These are phyloP conservation scores for Athalia circularis DNA, from an alignment of 2,888 invertebrate species.

Conservation along the genomic window DNA sequence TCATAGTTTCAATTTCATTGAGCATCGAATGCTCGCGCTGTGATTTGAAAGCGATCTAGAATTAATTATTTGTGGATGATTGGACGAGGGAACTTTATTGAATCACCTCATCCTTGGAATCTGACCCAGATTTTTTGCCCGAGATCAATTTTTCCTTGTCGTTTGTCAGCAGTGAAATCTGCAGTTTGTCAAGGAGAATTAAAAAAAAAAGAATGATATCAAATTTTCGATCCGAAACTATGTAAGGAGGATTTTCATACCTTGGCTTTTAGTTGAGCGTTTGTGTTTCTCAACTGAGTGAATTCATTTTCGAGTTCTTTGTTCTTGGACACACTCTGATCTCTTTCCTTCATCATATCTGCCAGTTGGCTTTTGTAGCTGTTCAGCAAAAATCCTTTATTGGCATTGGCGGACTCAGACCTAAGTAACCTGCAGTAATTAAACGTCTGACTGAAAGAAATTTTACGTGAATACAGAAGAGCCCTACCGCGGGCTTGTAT, in stretches of 20 bases:
- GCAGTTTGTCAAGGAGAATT: not conserved
- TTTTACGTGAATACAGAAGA: too few relatives aligned
- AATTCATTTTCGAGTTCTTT: slow-evolving; percentile 56
- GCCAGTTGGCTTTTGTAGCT: slow-evolving; percentile 59
- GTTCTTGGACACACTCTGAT: slow-evolving; percentile 49
- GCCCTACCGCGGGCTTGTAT: too few relatives aligned
- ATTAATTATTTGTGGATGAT: not conserved
- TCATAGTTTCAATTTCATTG: slow-evolving; percentile 48
- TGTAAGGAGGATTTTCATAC: slow-evolving; percentile 44
- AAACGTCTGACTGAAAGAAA: not conserved
- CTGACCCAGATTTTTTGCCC: slow-evolving; percentile 49
- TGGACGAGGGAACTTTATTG: not conserved
- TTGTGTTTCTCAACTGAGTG: slow-evolving; percentile 51
- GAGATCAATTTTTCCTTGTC: slow-evolving; percentile 55
- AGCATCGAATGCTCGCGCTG: slow-evolving; percentile 49
- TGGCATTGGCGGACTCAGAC: slow-evolving; percentile 59
- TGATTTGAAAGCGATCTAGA: slow-evolving; percentile 31
- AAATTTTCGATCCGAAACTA: not conserved
- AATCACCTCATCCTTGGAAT: slow-evolving; percentile 46
- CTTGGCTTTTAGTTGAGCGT: slow-evolving; percentile 58
- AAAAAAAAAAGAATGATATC: not conserved
- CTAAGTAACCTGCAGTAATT: slow-evolving; percentile 55
- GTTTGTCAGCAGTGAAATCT: slow-evolving; percentile 53
- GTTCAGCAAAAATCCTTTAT: slow-evolving; percentile 59
- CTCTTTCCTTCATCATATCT: slow-evolving; percentile 56